Conservation (phyloP, 2,888 invertebrate genomes). For the Malthinus seriepunctatus region DNA sequence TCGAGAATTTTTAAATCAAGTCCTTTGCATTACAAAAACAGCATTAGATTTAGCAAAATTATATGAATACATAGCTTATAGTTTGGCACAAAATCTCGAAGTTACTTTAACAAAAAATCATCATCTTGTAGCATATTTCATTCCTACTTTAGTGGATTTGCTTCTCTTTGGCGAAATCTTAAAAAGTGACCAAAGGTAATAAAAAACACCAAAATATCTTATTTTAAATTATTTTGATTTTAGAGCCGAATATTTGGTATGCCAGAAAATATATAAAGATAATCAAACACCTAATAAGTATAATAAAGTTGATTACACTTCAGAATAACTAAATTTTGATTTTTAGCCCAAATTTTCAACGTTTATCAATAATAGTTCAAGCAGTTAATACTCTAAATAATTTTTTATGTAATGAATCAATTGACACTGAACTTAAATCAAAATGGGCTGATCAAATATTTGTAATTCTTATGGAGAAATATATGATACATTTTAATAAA, state of each 20-base stretch:
- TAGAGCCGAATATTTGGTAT: slow-evolving; percentile 45
- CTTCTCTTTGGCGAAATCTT: slow-evolving; percentile 57
- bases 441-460: slow-evolving; percentile 32
- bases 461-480: slow-evolving; percentile 36
- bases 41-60: slow-evolving; percentile 18
- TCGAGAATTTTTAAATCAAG: background rate
- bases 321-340: background rate
- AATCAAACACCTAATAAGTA: too few species aligned
- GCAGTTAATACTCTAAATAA: slow-evolving; percentile 15
- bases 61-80: slow-evolving; percentile 20
- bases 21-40: background rate
- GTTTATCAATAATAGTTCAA: slow-evolving; percentile 12
- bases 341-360: slow-evolving; percentile 34
- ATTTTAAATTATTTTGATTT: slow-evolving; percentile 21
- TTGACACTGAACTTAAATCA: slow-evolving; percentile 1
- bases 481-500: slow-evolving; percentile 36
- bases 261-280: slow-evolving; percentile 12
- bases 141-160: slow-evolving; percentile 55
- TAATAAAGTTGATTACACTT: too few species aligned
- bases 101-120: slow-evolving; percentile 8
- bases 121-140: slow-evolving; percentile 33
- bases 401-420: slow-evolving; percentile 1
- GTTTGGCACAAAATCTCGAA: slow-evolving; percentile 21
- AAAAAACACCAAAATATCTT: slow-evolving; percentile 4
- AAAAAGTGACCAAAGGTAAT: slow-evolving; percentile 61